Percentiles rank a stretch among this genome's conserved stretches.
These are phyloP conservation scores for Fissipunctia ypsillon DNA, from an alignment of 2,888 invertebrate species.

Conservation along the genomic window DNA sequence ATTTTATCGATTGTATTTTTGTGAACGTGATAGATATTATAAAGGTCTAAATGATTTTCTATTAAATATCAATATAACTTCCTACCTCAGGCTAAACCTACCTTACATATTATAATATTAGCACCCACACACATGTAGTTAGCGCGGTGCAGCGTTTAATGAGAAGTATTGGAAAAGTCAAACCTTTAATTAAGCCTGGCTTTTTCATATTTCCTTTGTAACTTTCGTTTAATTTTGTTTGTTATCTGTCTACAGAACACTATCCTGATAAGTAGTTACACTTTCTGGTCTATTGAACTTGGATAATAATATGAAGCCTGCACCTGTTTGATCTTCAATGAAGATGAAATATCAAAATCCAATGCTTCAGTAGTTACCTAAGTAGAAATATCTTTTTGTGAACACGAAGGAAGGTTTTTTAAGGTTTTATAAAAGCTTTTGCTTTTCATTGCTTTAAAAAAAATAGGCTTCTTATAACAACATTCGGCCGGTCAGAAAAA, in stretches of 20 bases:
- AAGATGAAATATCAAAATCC: background rate
- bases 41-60: background rate
- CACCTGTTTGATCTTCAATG: no score
- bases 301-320: background rate
- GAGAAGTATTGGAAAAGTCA: background rate
- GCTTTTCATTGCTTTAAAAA: background rate
- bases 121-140: background rate
- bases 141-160: background rate
- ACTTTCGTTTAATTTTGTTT: background rate
- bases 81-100: no score
- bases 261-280: background rate
- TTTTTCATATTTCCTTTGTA: background rate
- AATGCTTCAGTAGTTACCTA: background rate
- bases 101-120: no score
- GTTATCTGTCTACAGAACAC: background rate
- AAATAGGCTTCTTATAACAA: background rate
- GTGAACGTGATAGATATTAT: background rate
- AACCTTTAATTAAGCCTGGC: background rate
- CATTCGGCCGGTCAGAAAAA: background rate
- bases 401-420: background rate
- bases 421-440: no score
- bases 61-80: background rate
- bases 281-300: background rate
- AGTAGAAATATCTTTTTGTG: background rate
- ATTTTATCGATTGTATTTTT: background rate